phyloP scores from a whole-genome alignment of 2,888 invertebrate species.

The Siphlonurus alternatus region DNA sequence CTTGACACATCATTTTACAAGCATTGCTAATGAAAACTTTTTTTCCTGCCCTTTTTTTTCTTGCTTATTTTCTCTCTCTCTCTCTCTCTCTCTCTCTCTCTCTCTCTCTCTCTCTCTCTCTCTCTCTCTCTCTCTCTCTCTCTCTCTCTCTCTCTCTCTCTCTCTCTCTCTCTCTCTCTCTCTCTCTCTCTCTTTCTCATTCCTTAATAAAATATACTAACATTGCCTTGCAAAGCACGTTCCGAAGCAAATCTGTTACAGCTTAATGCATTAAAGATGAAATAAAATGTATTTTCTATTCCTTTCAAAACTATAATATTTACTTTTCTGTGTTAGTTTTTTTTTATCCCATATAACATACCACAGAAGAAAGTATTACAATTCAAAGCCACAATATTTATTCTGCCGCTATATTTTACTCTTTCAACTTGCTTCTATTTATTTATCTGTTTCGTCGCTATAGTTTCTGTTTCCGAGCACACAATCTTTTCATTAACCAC shows the following conservation, averaged over 20 bases:
- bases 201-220: not conserved
- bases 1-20: not conserved
- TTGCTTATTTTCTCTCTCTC: not conserved
- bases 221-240: not conserved
- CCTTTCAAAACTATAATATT: not conserved
- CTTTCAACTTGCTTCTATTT: too few species aligned
- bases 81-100: slow-evolving; percentile 3
- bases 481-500: slow-evolving; percentile 3
- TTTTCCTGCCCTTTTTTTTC: not conserved
- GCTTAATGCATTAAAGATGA: slow-evolving; percentile 3
- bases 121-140: not conserved
- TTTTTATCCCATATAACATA: not conserved
- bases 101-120: not conserved
- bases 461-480: not conserved
- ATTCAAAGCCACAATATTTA: not conserved
- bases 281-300: not conserved
- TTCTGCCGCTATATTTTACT: not conserved
- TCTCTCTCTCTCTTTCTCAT: not conserved
- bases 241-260: slow-evolving; percentile 1
- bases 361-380: not conserved
- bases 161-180: slow-evolving; percentile 3
- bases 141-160: not conserved
- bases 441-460: not conserved
- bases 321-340: not conserved
- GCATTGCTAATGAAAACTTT: not conserved